A percentile compares a stretch with the other conserved stretches of the same genome.
Evolutionary conservation across 92 coral and sea anemone species (phyloP).

Genomic region (Hydrozoanthus gracilis): DNA sequence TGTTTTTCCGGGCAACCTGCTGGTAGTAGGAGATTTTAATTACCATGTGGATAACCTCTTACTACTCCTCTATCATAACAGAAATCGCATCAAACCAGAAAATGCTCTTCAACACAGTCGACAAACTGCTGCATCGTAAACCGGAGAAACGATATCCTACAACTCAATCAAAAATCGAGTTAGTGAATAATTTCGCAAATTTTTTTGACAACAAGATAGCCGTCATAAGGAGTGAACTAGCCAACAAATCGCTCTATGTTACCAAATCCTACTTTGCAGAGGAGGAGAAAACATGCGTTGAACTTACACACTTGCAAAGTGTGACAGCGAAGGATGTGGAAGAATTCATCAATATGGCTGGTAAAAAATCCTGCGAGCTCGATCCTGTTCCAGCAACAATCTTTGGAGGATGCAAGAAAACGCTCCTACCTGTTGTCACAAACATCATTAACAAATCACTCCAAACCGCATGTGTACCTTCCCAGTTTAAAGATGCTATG

Average conservation of each 20-base stretch:
- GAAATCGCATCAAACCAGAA: conserved; percentile 16
- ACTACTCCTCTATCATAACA: conserved; percentile 25
- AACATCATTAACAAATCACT: conserved; percentile 22
- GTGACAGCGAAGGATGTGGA: conserved; percentile 10
- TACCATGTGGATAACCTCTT: too few species aligned
- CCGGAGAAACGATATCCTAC: conserved; percentile 38
- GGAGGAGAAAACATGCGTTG: conserved; percentile 1
- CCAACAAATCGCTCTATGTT: background rate
- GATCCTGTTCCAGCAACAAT: conserved; percentile 45
- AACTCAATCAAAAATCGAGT: conserved; percentile 17
- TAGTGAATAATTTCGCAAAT: conserved; percentile 39
- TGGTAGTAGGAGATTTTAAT: too few species aligned
- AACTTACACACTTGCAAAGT: conserved; percentile 7
- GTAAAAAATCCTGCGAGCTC: conserved; percentile 46
- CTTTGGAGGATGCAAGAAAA: conserved; percentile 21
- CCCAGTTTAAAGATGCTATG: conserved; percentile 32
- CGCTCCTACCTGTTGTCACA: conserved; percentile 29
- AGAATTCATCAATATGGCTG: background rate
- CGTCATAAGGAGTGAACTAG: conserved; percentile 35
- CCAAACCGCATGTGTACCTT: conserved; percentile 25
- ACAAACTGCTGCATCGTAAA: conserved; percentile 37
- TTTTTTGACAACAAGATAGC: conserved; percentile 56
- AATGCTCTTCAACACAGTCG: conserved; percentile 8
- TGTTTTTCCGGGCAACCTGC: too few species aligned
- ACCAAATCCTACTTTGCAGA: conserved; percentile 3